A percentile compares a stretch with the other conserved stretches of the same genome.
Evolutionary conservation across 1,140 invertebrate genomes (phyloP).

Genomic region (Drosophila varians): DNA sequence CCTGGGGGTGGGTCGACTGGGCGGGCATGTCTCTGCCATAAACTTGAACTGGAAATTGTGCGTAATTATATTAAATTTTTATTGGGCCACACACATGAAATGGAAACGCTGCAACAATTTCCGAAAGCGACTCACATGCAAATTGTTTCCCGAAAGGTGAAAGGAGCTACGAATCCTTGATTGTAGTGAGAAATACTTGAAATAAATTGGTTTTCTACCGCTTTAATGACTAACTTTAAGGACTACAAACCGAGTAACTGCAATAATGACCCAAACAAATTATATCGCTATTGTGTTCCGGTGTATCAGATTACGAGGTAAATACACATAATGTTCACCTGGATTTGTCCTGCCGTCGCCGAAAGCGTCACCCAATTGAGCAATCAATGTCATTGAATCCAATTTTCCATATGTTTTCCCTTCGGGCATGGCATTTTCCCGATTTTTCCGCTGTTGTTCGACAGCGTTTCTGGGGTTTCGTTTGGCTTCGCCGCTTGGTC

Average conservation of each 20-base stretch:
- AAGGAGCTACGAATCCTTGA: constrained; percentile 16
- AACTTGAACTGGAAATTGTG: constrained; percentile 78
- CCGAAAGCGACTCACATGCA: constrained; percentile 29
- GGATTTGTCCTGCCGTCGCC: not conserved
- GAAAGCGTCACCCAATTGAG: constrained; percentile 12
- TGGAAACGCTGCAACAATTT: constrained; percentile 68
- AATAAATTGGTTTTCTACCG: not conserved
- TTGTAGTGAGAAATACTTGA: not conserved
- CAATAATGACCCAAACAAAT: constrained; percentile 30
- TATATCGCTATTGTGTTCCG: constrained; percentile 22
- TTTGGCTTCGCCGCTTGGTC: constrained; percentile 17
- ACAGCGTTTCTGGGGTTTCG: constrained; percentile 36
- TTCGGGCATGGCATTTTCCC: constrained; percentile 15
- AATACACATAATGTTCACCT: not conserved
- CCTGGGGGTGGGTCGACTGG: not conserved
- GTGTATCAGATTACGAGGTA: constrained; percentile 32
- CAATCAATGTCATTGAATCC: constrained; percentile 44
- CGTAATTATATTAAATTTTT: constrained; percentile 82
- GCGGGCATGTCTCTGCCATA: constrained; percentile 53
- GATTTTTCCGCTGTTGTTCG: constrained; percentile 15
- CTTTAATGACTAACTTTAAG: not conserved
- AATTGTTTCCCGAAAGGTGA: constrained; percentile 26
- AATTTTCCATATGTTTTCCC: constrained; percentile 28
- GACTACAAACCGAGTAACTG: not conserved
- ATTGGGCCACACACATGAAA: constrained; percentile 61